Evolutionary conservation across 2,888 invertebrate genomes (phyloP).

Genomic region (Mythimna loreyi): DNA sequence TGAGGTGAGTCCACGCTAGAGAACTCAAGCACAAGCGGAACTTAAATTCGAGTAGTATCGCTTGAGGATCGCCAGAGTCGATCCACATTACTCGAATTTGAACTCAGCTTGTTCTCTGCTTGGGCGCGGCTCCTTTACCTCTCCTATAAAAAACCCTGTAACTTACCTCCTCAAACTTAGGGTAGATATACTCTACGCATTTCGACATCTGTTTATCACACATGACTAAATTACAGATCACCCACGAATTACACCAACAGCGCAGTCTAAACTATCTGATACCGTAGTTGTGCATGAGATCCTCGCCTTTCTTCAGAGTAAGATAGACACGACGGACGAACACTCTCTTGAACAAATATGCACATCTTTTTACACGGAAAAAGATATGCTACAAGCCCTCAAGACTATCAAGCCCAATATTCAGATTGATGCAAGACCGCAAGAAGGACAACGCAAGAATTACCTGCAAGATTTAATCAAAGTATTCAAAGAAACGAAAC

Average conservation of each 20-base stretch:
- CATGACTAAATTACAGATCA: conserved; percentile 42
- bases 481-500: conserved; percentile 10
- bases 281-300: conserved; percentile 28
- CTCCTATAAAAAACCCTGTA: too few species aligned
- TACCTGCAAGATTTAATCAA: conserved; percentile 12
- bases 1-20: too few species aligned
- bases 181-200: too few species aligned
- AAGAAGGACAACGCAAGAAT: background rate
- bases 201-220: conserved; percentile 3
- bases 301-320: conserved; percentile 40
- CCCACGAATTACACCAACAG: background rate
- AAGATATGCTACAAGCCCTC: conserved; percentile 13
- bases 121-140: too few species aligned
- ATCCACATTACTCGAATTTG: too few species aligned
- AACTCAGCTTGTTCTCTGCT: too few species aligned
- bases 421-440: background rate
- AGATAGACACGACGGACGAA: conserved; percentile 26
- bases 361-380: background rate
- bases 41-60: too few species aligned
- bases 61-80: too few species aligned
- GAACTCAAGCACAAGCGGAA: too few species aligned
- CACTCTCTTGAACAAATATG: conserved; percentile 22
- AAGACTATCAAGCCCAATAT: background rate
- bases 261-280: conserved; percentile 4
- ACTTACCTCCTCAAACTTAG: too few species aligned